Base-by-base conservation (phyloP, 2,888 invertebrate species). In the Malachius bipustulatus region DNA sequence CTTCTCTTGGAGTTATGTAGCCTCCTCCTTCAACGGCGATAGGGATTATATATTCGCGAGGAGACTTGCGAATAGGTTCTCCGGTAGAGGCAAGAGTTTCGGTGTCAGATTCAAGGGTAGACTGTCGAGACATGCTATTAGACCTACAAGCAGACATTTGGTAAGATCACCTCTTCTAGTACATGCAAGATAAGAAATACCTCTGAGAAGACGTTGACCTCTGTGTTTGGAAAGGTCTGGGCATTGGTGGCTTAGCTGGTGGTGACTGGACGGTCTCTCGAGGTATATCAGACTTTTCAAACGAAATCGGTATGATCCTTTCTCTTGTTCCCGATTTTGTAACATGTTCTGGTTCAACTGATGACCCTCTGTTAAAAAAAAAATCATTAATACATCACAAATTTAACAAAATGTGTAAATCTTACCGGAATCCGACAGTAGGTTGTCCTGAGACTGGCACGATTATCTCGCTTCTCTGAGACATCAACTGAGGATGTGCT, bases 11-110 rank as follows among this genome's bases (percentile, higher is more conserved):
- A 14, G 82, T 82, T 4, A 83, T 81, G 59, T 80, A 84, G 41
- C 87, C 88, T 41, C 85, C 87, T 47, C 88, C 89, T 61, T 90
- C 89, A 36, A 89, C 81, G 11, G 87, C 85, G 53, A 90, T 89
- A n/a, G 89, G 89, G 61, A 90, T 89, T 52, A 90, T 88, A 56
- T 85, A 88, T 64, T 90, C 89, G 28, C 89, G 71, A 10, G 88
- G 85, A 9, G 85, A 85, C 64, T 88, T 89, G 56, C 82, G 78
- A 54, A 88, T 87, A 4, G 85, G 83, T 57, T 82, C 79, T 50
- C 68, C 67, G 13, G 70, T 68, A 4, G 67, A 63, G 8, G 64
- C 63, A 46, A 60, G 70, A 48, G 67, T 69, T 45, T 75, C 77
- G 0, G 81, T 78, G 49, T 87, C 84, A 6, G 79, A 77, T 41